A percentile compares a stretch with the other conserved stretches of the same genome.
Evolutionary conservation across 1,140 invertebrate species (phyloP).

Genomic region (Drosophila nebulosa): DNA sequence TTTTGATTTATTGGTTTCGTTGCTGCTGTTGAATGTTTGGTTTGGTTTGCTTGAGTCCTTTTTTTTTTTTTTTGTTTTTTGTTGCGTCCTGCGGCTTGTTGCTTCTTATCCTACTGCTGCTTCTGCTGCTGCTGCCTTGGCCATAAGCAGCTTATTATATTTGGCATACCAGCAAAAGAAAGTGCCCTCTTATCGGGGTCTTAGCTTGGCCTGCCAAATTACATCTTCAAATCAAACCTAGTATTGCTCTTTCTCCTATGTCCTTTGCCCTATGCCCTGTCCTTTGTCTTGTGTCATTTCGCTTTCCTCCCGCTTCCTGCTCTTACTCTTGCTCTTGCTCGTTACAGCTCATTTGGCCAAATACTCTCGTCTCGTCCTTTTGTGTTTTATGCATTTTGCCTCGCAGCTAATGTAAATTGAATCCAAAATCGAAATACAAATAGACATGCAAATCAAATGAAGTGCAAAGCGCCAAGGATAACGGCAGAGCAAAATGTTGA

Average conservation of each 20-base stretch:
- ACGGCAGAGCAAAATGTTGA: not conserved
- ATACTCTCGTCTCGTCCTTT: not conserved
- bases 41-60: constrained; percentile 5
- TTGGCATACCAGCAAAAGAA: constrained; percentile 27
- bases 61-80: not conserved
- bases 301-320: not conserved
- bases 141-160: constrained; percentile 55
- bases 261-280: constrained; percentile 12
- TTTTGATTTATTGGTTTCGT: constrained; percentile 68
- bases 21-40: constrained; percentile 22
- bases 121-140: too few relatives aligned
- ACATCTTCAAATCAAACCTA: constrained; percentile 21
- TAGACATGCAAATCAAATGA: constrained; percentile 70
- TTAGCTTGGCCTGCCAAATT: constrained; percentile 32
- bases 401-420: constrained; percentile 57
- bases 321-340: too few relatives aligned
- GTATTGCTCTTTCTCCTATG: constrained; percentile 18
- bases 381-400: constrained; percentile 18
- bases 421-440: constrained; percentile 32
- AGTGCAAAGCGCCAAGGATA: constrained; percentile 34
- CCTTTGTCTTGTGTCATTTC: not conserved
- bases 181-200: constrained; percentile 5
- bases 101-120: constrained; percentile 23
- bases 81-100: constrained; percentile 46
- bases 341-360: constrained; percentile 51